A percentile compares a stretch with the other conserved stretches of the same genome.
Evolutionary conservation across 30 jellyfish, hydroid and myxozoan genomes (phyloP).

Genomic region (Rhopilema esculentum): DNA sequence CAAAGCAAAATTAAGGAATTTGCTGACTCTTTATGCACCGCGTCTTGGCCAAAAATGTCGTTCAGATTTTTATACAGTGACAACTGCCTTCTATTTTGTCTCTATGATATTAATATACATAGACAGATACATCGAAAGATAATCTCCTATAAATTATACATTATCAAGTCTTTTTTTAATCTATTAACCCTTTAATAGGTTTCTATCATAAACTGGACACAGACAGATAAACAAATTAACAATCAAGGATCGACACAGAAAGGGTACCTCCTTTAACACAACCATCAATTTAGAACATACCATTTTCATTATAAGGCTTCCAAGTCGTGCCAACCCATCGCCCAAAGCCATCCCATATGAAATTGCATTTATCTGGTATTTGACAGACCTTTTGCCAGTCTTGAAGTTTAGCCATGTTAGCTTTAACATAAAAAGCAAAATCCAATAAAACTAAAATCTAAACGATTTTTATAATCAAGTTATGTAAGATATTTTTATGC

Average conservation of each 20-base stretch:
- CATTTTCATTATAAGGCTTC: slow-evolving; percentile 67
- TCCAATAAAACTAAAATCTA: too few relatives aligned
- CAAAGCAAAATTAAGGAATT: background rate
- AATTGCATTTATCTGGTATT: slow-evolving; percentile 62
- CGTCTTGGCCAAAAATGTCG: background rate
- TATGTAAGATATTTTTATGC: too few relatives aligned
- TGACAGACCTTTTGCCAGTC: slow-evolving; percentile 76
- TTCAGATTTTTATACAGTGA: background rate
- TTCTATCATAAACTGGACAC: too few relatives aligned
- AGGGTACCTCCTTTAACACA: too few relatives aligned
- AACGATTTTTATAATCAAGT: too few relatives aligned
- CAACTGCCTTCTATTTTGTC: background rate
- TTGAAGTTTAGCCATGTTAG: slow-evolving; percentile 58
- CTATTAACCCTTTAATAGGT: too few relatives aligned
- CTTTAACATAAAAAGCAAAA: background rate
- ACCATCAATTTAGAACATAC: too few relatives aligned
- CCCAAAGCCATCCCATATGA: slow-evolving; percentile 93
- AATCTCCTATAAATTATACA: too few relatives aligned
- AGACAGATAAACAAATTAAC: too few relatives aligned
- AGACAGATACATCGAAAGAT: background rate
- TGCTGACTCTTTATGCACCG: background rate
- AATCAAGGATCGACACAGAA: too few relatives aligned
- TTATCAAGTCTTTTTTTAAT: too few relatives aligned
- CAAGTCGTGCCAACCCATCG: slow-evolving; percentile 81
- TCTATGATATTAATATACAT: too few relatives aligned